A percentile compares a stretch with the other conserved stretches of the same genome.
These are phyloP conservation scores for Hoplodrina blanda DNA, from an alignment of 2,888 invertebrate genomes.

Conservation along the genomic window DNA sequence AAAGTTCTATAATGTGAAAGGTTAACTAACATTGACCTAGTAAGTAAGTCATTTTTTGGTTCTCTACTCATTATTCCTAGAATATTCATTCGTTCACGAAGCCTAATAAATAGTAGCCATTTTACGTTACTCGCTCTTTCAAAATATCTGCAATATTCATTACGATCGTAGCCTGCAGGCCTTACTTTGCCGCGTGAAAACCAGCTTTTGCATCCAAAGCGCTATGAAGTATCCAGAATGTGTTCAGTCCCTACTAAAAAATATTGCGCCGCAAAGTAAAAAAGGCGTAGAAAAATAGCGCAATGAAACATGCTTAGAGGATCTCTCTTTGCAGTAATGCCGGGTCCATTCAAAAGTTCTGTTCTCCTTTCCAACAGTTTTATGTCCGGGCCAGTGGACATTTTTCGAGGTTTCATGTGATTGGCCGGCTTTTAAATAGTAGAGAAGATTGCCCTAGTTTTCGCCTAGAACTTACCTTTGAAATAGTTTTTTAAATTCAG, in stretches of 20 bases:
- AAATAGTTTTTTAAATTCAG: not conserved
- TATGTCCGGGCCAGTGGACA: slow-evolving; percentile 32
- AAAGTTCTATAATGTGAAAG: not conserved
- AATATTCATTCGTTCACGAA: slow-evolving; percentile 1
- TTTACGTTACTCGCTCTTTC: slow-evolving; percentile 16
- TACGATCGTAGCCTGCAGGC: slow-evolving; percentile 53
- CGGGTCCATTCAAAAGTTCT: slow-evolving; percentile 39
- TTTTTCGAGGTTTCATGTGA: slow-evolving; percentile 44
- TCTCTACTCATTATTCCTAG: not conserved
- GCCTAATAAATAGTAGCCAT: not conserved
- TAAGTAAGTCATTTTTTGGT: too few species aligned
- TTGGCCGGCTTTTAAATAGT: slow-evolving; percentile 39
- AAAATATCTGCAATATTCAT: slow-evolving; percentile 62
- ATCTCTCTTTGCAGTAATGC: slow-evolving; percentile 55
- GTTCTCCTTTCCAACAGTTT: slow-evolving; percentile 35
- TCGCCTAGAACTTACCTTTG: slow-evolving; percentile 12
- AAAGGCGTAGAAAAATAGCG: slow-evolving; percentile 62
- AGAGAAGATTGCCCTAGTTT: slow-evolving; percentile 28
- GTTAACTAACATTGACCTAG: not conserved
- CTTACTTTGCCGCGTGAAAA: slow-evolving; percentile 67
- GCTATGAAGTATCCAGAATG: slow-evolving; percentile 64
- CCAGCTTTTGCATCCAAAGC: slow-evolving; percentile 64
- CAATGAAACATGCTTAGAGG: slow-evolving; percentile 60
- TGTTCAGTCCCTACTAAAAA: slow-evolving; percentile 64
- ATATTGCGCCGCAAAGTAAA: slow-evolving; percentile 64